phyloP scores from a whole-genome alignment of 2,113 vertebrate species.

The Phyllopteryx taeniolatus region DNA sequence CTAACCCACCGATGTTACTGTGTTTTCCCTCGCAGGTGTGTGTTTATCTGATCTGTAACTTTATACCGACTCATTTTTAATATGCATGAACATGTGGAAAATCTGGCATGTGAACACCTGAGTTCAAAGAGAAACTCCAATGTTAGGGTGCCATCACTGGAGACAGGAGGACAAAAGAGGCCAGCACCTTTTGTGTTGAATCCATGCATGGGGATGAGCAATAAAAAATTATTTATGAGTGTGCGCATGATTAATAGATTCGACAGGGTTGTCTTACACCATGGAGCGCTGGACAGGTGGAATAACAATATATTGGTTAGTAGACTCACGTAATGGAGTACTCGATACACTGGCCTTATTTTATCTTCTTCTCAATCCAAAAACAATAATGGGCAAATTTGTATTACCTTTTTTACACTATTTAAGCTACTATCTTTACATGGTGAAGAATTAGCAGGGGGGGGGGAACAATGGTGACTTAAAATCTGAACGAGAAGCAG shows the following conservation, averaged over 20 bases:
- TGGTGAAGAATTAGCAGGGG: no score
- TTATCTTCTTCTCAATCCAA: background rate
- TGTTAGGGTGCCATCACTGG: conserved; percentile 16
- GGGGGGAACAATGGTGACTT: no score
- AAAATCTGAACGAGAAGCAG: no score
- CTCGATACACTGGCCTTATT: background rate
- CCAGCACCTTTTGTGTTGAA: background rate
- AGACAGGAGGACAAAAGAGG: conserved; percentile 17
- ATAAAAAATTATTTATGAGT: background rate
- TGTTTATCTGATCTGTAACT: conserved; percentile 48
- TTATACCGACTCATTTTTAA: conserved; percentile 50
- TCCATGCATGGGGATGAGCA: background rate
- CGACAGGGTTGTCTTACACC: background rate
- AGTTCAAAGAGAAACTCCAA: conserved; percentile 34
- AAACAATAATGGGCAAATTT: background rate
- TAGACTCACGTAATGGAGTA: background rate
- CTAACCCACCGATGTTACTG: conserved; percentile 6
- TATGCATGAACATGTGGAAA: conserved; percentile 62
- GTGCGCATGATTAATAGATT: background rate
- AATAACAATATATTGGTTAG: background rate
- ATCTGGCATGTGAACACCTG: conserved; percentile 51
- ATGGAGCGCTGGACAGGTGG: background rate
- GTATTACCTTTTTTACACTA: no score
- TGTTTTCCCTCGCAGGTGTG: conserved; percentile 46
- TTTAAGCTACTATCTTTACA: no score